Base-by-base conservation (phyloP, 2,888 invertebrate genomes). In the Caenorhabditis doughertyi region DNA sequence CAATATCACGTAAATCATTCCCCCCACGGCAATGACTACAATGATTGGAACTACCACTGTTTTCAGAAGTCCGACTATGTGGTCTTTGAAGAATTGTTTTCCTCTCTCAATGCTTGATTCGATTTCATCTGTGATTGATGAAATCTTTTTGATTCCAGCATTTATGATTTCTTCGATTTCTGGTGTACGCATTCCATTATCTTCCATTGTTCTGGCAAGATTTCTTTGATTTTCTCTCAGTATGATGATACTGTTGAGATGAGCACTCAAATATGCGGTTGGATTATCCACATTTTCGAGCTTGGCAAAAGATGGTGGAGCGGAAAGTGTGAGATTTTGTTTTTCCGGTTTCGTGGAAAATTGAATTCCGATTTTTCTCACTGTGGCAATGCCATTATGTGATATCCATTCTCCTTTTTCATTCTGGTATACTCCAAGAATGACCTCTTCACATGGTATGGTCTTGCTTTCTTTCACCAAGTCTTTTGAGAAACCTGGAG, bases 361-460 rank as follows among this genome's bases (percentile, higher is more conserved):
- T 1, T 21, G 21, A 1, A 39, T 35, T 0, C 35, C 23, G 9
- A 72, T 39, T 23, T 39, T 60, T 25, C 72, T 13, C 16, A 72
- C 49, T 8, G 27, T n/a, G 11, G 70, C 27, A n/a, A 18, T 5
- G 16, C 70, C 70, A 27, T 70, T 70, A 13, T 13, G 21, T 13
- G 56, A 56, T 18, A 13, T 42, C 56, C 55, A 70, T 0, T 39
- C 2, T 7, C 70, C 67, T 7, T 58, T 13, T 3, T 18, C 13
- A 13, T 76, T 39, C 25, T 23, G n/a, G 60, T 68, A 76, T 11
- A 76, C 44, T 29, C 39, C 56, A 2, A 49, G 32, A 1, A 47
- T 29, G 4, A 56, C 67, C 16, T 44, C 9, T 9, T 60, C 67
- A 29, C 76, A 76, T 9, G 76, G 67, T 0, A 68, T 35, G 16